phyloP scores from a whole-genome alignment of 2,113 vertebrate species.

The Danio rerio region DNA sequence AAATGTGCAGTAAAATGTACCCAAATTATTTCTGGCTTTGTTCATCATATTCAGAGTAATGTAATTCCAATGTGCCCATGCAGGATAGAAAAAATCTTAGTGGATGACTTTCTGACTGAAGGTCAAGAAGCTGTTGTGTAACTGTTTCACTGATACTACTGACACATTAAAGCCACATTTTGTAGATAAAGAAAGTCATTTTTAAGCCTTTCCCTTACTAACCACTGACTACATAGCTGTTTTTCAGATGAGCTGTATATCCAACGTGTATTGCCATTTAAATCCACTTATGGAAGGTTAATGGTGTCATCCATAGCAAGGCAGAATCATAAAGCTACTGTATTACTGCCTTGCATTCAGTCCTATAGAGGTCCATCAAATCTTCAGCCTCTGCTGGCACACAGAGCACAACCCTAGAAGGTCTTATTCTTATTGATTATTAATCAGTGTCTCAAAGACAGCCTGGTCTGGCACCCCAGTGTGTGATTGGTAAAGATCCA shows the following conservation, averaged over 20 bases:
- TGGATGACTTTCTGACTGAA: background rate
- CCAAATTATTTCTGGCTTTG: too few relatives aligned
- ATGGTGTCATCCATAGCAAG: conserved; percentile 62
- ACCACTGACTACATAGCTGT: conserved; percentile 50
- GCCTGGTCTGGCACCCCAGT: conserved; percentile 18
- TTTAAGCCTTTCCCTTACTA: background rate
- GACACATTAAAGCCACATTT: background rate
- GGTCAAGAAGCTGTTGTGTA: background rate
- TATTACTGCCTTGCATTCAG: conserved; percentile 56
- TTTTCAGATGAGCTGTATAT: conserved; percentile 40
- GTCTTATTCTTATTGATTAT: conserved; percentile 27
- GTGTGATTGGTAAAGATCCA: background rate
- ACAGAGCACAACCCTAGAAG: conserved; percentile 8
- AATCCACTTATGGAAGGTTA: conserved; percentile 71
- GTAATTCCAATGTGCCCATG: too few relatives aligned
- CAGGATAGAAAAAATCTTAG: background rate
- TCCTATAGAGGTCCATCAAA: background rate
- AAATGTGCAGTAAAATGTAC: too few relatives aligned
- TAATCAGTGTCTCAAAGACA: conserved; percentile 20
- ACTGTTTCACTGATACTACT: background rate
- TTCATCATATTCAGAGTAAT: too few relatives aligned
- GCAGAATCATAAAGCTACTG: conserved; percentile 31
- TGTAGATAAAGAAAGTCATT: background rate
- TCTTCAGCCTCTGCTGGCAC: background rate
- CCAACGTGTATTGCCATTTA: conserved; percentile 58